Evolutionary conservation across 2,888 invertebrate species (phyloP), one percentile per base, ranked within the genome.

Genomic region (Nineta flava): DNA sequence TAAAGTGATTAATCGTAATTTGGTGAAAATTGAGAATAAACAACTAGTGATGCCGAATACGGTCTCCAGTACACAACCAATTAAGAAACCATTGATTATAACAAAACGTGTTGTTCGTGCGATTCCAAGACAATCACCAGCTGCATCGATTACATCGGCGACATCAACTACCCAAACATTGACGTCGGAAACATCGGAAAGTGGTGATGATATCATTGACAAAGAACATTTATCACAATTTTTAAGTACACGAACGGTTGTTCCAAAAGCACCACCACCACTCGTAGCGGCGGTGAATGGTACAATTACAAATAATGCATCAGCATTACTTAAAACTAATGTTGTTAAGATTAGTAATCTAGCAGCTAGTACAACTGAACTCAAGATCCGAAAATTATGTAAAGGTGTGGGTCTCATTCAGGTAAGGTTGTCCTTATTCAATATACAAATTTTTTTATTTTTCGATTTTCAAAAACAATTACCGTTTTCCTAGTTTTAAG

Each of bases 341-440:
- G 60, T 66, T 16, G 70, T 73, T 16, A 63, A 63, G 50, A 62
- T 72, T 49, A 71, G 69, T 54, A 72, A 73, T 59, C 60, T 73
- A 53, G 68, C 72, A 32, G 67, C 70, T 13, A 67, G 67, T 54
- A 72, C 71, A 9, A 64, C 67, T 10, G 70, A 70, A 57, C 58
- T 63, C 34, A 69, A 69, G 58, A 64, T 73, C 54, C 64, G 68
- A 50, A 64, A 67, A 55, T 65, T 72, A 65, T 70, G 71, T 57
- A 65, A 67, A 56, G 67, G 68, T 53, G 67, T 72, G 54, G 72
- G 72, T 53, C 66, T 63, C 32, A 62, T 72, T 50, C 68, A 72
- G 71, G 72, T 72, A 62, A 64, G 62, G 50, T 38, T 21, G 16
- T 34, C 26, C 26, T 26, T 42, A 17, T 41, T 41, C 2, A 42